Conservation (phyloP, 1,140 invertebrate genomes). For the Euglossa dilemma region DNA sequence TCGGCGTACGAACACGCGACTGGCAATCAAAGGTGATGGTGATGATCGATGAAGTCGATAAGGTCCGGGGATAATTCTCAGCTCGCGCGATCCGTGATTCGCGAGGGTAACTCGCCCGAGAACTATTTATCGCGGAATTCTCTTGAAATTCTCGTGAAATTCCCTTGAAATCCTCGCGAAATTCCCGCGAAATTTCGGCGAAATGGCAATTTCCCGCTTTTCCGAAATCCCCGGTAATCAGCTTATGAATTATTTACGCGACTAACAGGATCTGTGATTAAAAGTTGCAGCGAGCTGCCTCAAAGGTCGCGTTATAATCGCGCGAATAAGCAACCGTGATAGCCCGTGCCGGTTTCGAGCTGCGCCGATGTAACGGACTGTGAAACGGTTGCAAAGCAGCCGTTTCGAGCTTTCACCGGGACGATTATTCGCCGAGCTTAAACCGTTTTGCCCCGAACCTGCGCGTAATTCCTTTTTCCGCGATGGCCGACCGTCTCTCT, state of each 20-base stretch:
- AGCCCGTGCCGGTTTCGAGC: neutral
- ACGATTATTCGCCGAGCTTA: neutral
- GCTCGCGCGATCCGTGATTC: neutral
- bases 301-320: neutral
- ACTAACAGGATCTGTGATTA: slow-evolving; percentile 38
- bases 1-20: neutral
- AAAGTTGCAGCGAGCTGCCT: slow-evolving; percentile 11
- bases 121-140: slow-evolving; percentile 9
- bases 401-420: neutral
- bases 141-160: slow-evolving; percentile 6
- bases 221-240: slow-evolving; percentile 40
- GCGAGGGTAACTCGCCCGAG: neutral
- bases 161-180: no score
- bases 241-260: slow-evolving; percentile 53
- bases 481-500: neutral
- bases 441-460: neutral
- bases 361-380: neutral
- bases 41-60: slow-evolving; percentile 14
- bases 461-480: neutral
- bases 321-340: neutral
- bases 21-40: neutral
- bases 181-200: neutral
- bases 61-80: neutral
- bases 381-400: neutral
- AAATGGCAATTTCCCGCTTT: slow-evolving; percentile 1